Evolutionary conservation across 1,140 invertebrate genomes (phyloP), one percentile per base, ranked within the genome.

Genomic region (Branchinecta lindahli): DNA sequence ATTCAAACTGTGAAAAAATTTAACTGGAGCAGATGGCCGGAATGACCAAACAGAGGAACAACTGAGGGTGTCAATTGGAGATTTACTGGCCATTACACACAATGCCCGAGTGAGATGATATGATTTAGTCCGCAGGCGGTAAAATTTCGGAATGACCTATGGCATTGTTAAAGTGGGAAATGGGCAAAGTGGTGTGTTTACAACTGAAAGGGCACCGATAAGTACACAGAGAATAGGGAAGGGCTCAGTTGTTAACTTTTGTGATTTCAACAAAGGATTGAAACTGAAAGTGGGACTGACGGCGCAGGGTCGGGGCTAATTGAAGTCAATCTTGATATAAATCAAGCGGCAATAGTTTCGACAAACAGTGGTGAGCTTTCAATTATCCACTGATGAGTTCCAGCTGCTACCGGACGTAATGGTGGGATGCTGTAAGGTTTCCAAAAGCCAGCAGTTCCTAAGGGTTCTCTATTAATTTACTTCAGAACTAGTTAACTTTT

Each of bases 11-110:
- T 61, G 52, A 61, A 61, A 61, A 61, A 61, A 61, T 61, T 61
- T 61, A 61, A 61, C 52, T 20, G 52, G 12, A 61, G 18, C 52
- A 61, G 52, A 61, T 61, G 52, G 12, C 18, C 18, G 12, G 12
- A 61, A 61, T 61, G 52, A 61, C 52, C 52, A 61, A 61, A 61
- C 18, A 61, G 52, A 15, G 52, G 52, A 61, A 61, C 12, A 12
- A 20, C 52, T 61, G 18, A 12, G 12, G 18, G 52, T 61, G 52
- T 61, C 52, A 61, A 61, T 61, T 61, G 52, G 52, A 61, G 52
- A 61, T 61, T 61, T 61, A 61, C 52, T 61, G 52, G 52, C 52
- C 52, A 61, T 61, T 61, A 61, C 52, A 61, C 52, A 61, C 52
- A 61, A 61, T 12, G 52, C 12, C 18, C 12, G 52, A 61, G 52